Evolutionary conservation across 2,888 invertebrate genomes (phyloP).

Genomic region (Phorcus lineatus): DNA sequence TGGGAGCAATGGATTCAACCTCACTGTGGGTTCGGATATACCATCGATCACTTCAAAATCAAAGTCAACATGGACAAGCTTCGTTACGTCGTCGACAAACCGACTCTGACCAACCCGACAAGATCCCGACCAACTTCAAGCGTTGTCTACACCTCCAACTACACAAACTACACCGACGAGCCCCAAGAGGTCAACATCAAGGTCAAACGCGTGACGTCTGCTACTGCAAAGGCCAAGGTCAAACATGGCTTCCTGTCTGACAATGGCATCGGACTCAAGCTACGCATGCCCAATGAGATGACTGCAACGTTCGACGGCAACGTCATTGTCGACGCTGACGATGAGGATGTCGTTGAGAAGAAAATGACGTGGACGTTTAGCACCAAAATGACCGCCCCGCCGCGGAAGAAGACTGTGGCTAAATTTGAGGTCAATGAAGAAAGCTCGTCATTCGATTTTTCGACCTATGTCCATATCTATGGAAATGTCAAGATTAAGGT

Average conservation of each 20-base stretch:
- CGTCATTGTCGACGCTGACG: not conserved
- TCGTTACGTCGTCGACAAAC: not conserved
- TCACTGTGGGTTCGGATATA: not conserved
- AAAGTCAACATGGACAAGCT: not conserved
- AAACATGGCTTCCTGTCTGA: not conserved
- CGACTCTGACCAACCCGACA: not conserved
- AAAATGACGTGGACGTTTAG: not conserved
- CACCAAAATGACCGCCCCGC: not conserved
- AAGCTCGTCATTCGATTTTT: not conserved
- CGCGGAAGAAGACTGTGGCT: not conserved
- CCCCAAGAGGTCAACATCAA: not conserved
- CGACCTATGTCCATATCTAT: not conserved
- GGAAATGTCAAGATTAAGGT: not conserved
- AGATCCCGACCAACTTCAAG: not conserved
- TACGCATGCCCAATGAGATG: not conserved
- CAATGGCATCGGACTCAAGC: not conserved
- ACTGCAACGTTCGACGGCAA: not conserved
- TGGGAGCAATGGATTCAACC: not conserved
- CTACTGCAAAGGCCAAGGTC: not conserved
- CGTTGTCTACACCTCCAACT: not conserved
- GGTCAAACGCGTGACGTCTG: not conserved
- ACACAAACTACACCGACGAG: not conserved
- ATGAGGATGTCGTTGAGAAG: not conserved
- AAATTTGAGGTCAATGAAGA: slow-evolving; percentile 11
- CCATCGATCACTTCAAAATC: not conserved